Base-by-base conservation (phyloP, 2,113 vertebrate species). In the Oenanthe oenanthe region DNA sequence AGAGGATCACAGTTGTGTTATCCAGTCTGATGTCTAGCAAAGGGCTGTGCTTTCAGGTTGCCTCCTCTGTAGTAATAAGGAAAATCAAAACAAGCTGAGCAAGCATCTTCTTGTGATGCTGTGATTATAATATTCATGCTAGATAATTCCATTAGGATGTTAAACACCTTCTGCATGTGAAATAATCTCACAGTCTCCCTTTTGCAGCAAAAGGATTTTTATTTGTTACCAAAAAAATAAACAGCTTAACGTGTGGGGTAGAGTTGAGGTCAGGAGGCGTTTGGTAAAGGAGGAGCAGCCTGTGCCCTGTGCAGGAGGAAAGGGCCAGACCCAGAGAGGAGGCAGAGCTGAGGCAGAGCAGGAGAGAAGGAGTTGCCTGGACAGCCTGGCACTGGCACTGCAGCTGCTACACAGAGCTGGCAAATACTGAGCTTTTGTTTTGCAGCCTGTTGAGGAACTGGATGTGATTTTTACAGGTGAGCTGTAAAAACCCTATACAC, bases 1-100 rank as follows among this genome's bases (percentile, higher is more conserved):
- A 20, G 58, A 96, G 93, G 95, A 94, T 72, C 48, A 70, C 92
- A 94, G 97, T 84, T 96, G 89, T 82, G 94, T 91, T 96, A 90
- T 92, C 97, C 93, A 96, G 78, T 67, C 87, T 95, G 91, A 96
- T 92, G 84, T 79, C 95, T 78, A 90, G 92, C 77, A 94, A 97
- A 95, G 91, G 72, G 65, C 78, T 1, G 0, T 89, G 85, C 80
- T 95, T 85, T 84, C 85, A 91, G 72, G 74, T 78, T 92, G 76
- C 31, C 68, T 92, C 74, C 87, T 70, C 58, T 38, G 12, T 3
- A 50, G 66, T 67, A 96, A 79, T 82, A 81, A 78, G 58, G 50
- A 79, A 97, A 94, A 94, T 72, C 91, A 94, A 90, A 60, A 73
- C 67, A 95, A 92, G 56, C 18, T 57, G 81, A 91, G 86, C 51